phyloP scores from a whole-genome alignment of 2,888 invertebrate genomes.

The Amphipyra berbera region DNA sequence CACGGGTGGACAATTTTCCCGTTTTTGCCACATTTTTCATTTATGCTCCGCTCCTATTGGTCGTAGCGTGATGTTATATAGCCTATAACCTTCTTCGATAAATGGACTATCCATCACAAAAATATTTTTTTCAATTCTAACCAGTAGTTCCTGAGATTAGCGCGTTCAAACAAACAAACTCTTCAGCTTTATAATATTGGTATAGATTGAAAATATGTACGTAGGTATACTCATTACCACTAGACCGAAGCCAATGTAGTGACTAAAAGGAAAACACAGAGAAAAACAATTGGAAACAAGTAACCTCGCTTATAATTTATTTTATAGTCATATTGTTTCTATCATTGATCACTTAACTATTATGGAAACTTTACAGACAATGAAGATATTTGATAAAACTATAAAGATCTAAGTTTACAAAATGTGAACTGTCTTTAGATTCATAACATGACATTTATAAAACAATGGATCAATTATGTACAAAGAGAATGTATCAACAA shows the following conservation, averaged over 20 bases:
- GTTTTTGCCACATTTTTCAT: too few relatives aligned
- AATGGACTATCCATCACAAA: too few relatives aligned
- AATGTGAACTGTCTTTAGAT: neutral
- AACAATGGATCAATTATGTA: conserved; percentile 8
- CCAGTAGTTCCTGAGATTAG: too few relatives aligned
- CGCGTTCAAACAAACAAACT: too few relatives aligned
- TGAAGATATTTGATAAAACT: conserved; percentile 3
- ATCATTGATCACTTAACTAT: conserved; percentile 9
- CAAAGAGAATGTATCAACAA: conserved; percentile 3
- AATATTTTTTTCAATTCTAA: too few relatives aligned
- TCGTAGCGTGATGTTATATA: too few relatives aligned
- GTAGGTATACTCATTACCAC: neutral
- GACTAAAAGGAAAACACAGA: conserved; percentile 22
- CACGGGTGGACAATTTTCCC: too few relatives aligned
- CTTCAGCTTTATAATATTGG: too few relatives aligned
- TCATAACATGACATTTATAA: conserved; percentile 12
- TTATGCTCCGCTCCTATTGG: too few relatives aligned
- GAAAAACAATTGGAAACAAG: conserved; percentile 7
- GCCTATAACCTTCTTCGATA: too few relatives aligned
- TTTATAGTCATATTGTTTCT: conserved; percentile 26
- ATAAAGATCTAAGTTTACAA: conserved; percentile 7
- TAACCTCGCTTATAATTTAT: conserved; percentile 5
- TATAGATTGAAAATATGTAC: too few relatives aligned
- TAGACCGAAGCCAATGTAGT: neutral
- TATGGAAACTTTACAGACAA: conserved; percentile 20